Conservation (phyloP, 2,797 vertebrate genomes). For the Myotis daubentonii region DNA sequence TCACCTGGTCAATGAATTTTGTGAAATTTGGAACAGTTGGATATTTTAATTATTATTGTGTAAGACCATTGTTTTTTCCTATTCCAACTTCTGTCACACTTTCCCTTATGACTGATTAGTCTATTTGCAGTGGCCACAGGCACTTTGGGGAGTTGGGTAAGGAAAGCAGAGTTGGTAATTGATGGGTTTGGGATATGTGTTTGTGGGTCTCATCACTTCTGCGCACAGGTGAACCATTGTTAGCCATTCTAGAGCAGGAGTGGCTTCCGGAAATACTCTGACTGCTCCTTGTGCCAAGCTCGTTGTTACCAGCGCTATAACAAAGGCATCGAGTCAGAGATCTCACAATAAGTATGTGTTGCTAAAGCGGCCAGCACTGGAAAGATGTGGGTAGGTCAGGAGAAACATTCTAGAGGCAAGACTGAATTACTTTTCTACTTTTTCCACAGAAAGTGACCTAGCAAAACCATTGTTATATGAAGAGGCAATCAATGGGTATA, state of each 20-base stretch:
- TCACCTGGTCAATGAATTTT: background rate
- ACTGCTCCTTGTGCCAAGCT: background rate
- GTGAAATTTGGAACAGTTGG: background rate
- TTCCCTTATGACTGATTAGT: background rate
- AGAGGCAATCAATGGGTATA: background rate
- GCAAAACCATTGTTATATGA: background rate
- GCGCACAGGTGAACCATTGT: background rate
- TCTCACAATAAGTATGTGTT: background rate
- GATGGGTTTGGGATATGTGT: background rate
- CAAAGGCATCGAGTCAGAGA: background rate
- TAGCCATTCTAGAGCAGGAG: background rate
- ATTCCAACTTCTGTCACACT: background rate
- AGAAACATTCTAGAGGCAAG: background rate
- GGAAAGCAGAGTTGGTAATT: background rate
- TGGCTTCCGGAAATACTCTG: background rate
- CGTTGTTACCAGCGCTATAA: background rate
- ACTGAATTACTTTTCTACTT: constrained; percentile 1
- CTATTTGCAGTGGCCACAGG: background rate
- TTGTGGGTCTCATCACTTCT: background rate
- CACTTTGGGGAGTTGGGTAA: background rate
- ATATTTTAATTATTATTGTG: background rate
- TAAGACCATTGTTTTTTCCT: background rate
- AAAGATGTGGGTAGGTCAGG: background rate
- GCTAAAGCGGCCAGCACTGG: background rate
- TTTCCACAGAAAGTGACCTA: background rate